phyloP scores from a whole-genome alignment of 2,888 invertebrate species.

The Syritta pipiens region DNA sequence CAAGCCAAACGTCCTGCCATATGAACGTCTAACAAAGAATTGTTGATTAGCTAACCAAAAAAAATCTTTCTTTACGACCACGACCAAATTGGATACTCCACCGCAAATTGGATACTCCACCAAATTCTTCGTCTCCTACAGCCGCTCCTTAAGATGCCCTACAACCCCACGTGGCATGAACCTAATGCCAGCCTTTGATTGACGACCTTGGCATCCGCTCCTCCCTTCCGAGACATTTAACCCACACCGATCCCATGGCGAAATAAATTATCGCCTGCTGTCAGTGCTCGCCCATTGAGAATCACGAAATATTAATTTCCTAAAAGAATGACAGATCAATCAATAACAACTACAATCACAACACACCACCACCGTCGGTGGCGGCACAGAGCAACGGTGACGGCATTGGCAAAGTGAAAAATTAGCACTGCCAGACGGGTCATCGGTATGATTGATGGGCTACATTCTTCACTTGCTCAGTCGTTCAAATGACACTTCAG shows the following conservation, averaged over 20 bases:
- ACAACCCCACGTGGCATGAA: too few relatives aligned
- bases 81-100: too few relatives aligned
- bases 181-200: background rate
- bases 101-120: too few relatives aligned
- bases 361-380: constrained; percentile 22
- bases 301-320: constrained; percentile 41
- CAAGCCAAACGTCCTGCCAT: too few relatives aligned
- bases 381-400: background rate
- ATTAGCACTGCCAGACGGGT: constrained; percentile 61
- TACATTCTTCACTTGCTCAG: constrained; percentile 62
- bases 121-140: too few relatives aligned
- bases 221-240: background rate
- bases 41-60: too few relatives aligned
- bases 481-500: constrained; percentile 57
- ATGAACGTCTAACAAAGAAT: too few relatives aligned
- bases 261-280: constrained; percentile 17
- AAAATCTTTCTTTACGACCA: too few relatives aligned
- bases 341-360: constrained; percentile 50
- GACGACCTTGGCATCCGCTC: background rate
- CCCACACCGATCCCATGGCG: background rate
- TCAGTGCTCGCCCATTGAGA: constrained; percentile 22
- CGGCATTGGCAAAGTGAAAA: constrained; percentile 50
- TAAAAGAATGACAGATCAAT: constrained; percentile 50
- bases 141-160: too few relatives aligned
- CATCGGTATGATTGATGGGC: constrained; percentile 67